Percentiles rank a stretch among this genome's conserved stretches.
Conservation (phyloP, 2,113 vertebrate genomes). For the Malurus cyaneus region DNA sequence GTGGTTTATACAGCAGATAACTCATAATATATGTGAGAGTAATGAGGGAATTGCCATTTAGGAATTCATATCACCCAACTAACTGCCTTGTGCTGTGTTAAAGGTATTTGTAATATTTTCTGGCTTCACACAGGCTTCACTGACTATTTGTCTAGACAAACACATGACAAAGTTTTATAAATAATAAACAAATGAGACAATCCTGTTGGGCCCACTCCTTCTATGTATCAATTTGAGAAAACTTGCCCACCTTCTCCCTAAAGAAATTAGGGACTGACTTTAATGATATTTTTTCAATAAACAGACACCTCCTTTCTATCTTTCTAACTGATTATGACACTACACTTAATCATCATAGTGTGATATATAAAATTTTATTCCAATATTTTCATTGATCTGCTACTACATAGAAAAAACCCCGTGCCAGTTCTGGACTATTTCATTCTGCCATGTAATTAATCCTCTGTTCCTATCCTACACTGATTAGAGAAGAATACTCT, state of each 20-base stretch:
- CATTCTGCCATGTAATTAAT: not conserved
- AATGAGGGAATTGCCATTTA: not conserved
- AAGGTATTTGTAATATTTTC: not conserved
- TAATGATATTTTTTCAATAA: not conserved
- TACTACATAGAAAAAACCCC: not conserved
- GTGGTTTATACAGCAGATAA: not conserved
- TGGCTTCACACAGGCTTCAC: not conserved
- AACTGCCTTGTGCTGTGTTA: not conserved
- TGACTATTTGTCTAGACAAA: not conserved
- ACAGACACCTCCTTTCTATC: not conserved
- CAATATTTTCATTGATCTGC: not conserved
- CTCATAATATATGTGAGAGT: not conserved
- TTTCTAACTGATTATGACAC: not conserved
- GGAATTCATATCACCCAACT: not conserved
- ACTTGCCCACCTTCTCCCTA: not conserved
- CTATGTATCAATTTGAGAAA: not conserved
- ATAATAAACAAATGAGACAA: not conserved
- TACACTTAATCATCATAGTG: not conserved
- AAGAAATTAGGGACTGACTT: not conserved
- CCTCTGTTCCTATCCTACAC: not conserved
- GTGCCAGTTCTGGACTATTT: not conserved
- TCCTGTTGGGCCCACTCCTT: not conserved
- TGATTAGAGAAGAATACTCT: not conserved
- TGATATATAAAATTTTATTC: not conserved
- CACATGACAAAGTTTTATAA: not conserved